Evolutionary conservation across 2,113 vertebrate species (phyloP).

Genomic region (Athene cunicularia): DNA sequence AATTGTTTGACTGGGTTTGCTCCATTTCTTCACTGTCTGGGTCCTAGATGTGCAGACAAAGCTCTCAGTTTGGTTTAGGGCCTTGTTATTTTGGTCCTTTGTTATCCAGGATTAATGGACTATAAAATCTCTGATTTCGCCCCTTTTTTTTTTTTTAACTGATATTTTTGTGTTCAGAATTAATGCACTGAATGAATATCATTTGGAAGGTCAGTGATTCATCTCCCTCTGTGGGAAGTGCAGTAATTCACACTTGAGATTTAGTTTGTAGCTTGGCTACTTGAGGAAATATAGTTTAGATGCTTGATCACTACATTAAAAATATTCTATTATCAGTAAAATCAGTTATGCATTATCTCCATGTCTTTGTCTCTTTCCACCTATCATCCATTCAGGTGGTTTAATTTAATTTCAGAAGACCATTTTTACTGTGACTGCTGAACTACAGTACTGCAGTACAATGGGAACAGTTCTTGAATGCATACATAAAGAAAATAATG

Average conservation of each 20-base stretch:
- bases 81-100: not conserved
- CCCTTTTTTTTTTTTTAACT: not conserved
- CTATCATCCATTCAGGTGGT: not conserved
- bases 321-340: not conserved
- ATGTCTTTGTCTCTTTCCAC: not conserved
- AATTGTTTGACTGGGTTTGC: not conserved
- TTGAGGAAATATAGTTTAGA: not conserved
- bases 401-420: slow-evolving; percentile 15
- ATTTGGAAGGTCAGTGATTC: not conserved
- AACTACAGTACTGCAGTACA: not conserved
- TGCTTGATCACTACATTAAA: not conserved
- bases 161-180: not conserved
- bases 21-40: not conserved
- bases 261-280: slow-evolving; percentile 19
- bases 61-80: not conserved
- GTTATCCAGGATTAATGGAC: not conserved
- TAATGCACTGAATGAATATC: not conserved
- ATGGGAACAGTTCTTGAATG: not conserved
- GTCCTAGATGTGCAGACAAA: not conserved
- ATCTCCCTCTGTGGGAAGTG: not conserved
- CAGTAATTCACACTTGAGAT: not conserved
- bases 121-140: not conserved
- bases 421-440: not conserved
- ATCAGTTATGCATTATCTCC: not conserved
- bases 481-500: not conserved